Percentiles rank a stretch among this genome's conserved stretches.
Conservation (phyloP, 2,888 invertebrate species). For the Bursaphelenchus okinawaensis region DNA sequence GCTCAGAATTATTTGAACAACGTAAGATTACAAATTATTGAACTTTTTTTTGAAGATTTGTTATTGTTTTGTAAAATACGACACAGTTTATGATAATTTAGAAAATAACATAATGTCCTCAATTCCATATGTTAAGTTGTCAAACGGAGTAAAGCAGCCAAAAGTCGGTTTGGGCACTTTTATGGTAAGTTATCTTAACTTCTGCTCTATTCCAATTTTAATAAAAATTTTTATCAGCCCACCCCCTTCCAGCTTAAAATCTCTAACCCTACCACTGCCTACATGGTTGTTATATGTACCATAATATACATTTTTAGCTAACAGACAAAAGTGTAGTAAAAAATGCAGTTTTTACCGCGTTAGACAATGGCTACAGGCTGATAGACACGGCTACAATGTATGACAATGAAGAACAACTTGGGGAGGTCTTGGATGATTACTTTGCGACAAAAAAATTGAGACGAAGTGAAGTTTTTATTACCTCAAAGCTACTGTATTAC, state of each 20-base stretch:
- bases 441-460: slow-evolving; percentile 64
- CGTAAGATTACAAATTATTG: too few species aligned
- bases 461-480: slow-evolving; percentile 44
- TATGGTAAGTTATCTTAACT: slow-evolving; percentile 32
- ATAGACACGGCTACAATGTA: slow-evolving; percentile 73
- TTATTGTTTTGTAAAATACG: too few species aligned
- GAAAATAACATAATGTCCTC: not conserved
- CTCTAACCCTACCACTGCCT: too few species aligned
- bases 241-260: too few species aligned
- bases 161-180: slow-evolving; percentile 41
- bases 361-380: slow-evolving; percentile 52
- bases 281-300: too few species aligned
- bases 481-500: slow-evolving; percentile 31
- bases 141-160: slow-evolving; percentile 37
- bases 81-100: too few species aligned
- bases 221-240: too few species aligned
- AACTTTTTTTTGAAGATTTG: too few species aligned
- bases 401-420: slow-evolving; percentile 70
- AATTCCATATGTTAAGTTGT: not conserved
- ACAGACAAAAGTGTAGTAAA: not conserved
- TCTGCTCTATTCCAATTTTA: too few species aligned
- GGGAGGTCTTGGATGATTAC: slow-evolving; percentile 66
- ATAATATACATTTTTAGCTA: too few species aligned
- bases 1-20: too few species aligned
- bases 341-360: slow-evolving; percentile 65